Base-by-base conservation (phyloP, 2,888 invertebrate genomes). In the Hylaea fasciaria region DNA sequence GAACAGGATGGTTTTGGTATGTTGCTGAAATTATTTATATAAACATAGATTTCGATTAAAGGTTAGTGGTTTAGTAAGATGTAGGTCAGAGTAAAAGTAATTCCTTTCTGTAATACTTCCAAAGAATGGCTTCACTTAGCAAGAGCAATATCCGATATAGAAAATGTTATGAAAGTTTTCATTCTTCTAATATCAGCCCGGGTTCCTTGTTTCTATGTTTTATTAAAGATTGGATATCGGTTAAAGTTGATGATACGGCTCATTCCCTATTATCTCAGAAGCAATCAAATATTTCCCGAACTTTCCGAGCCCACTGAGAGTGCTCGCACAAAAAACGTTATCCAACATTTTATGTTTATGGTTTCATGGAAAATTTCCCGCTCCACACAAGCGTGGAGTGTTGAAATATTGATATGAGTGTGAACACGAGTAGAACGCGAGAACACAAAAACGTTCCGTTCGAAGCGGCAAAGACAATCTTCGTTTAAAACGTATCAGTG, bases 1-100 rank as follows among this genome's bases (percentile, higher is more conserved):
- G 49, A 91, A 91, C 69, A 78, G 87, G 61, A 82, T 91, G 65
- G 71, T 91, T 29, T 73, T 89, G 72, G 91, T 91, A 70, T 85
- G 86, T 80, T 22, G 41, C 32, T 32, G 41, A 13, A 32, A 29
- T 40, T 13, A 13, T 40, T 40, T 4, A 4, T 14, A 14, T 40
- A 11, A n/a, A 37, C 5, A 12, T 12, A 12, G 5, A n/a, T 10
- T n/a, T n/a, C 2, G 12, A 32, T 7, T 32, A 32, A 32, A 32
- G 32, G 3, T 22, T 22, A 22, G 22, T 22, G 22, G 22, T 5
- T 2, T 7, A 7, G 10, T 32, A 32, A 32, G 32, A 32, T 7
- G 32, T 7, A 32, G 32, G 32, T 32, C 9, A 8, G 1, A 32
- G 3, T 32, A 10, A 32, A 7, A 32, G 32, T 9, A 32, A 32